Evolutionary conservation across 2,888 invertebrate genomes (phyloP), one percentile per base, ranked within the genome.

Genomic region (Seira ritae): DNA sequence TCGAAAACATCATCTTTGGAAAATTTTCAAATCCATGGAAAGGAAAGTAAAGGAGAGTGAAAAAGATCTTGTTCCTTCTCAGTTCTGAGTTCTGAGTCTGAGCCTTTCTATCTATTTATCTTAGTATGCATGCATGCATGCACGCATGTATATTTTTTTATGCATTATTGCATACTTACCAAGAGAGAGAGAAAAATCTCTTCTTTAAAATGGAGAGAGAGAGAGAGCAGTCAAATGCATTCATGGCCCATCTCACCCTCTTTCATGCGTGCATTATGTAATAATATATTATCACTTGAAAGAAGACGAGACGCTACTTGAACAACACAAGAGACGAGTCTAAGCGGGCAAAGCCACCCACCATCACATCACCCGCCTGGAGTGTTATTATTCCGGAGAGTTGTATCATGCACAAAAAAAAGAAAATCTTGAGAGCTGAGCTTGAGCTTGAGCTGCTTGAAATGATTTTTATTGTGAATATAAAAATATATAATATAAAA

Each of bases 191-290:
- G 8, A 31, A 31, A 31, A 31, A 31, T 31, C 31, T 31, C 31
- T 31, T 31, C 31, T 31, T 31, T n/a, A 42, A 17, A 12, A 62
- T 23, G 68, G 20, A n/a, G 66, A 23, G 22, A 50, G 31, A 69
- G 68, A 60, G 66, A 67, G 31, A 70, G 46, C 74, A 66, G 37
- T 74, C 74, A 74, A 73, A 80, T 74, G 75, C 82, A 79, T 83
- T 78, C 83, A 83, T 83, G 83, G 73, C 78, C 83, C 83, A 83
- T 83, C 83, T 83, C 83, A 83, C 83, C 83, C 83, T 83, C 83
- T 83, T 72, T 83, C 83, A 83, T 66, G 65, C 83, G 72, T 83
- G 78, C 83, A 83, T 83, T 83, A 83, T 83, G 66, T 74, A 83
- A 83, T 78, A 83, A 83, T 78, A 78, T 83, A 83, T 83, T 82